Evolutionary conservation across 2,797 vertebrate genomes (phyloP).

Genomic region (Phalloptychus januarius): DNA sequence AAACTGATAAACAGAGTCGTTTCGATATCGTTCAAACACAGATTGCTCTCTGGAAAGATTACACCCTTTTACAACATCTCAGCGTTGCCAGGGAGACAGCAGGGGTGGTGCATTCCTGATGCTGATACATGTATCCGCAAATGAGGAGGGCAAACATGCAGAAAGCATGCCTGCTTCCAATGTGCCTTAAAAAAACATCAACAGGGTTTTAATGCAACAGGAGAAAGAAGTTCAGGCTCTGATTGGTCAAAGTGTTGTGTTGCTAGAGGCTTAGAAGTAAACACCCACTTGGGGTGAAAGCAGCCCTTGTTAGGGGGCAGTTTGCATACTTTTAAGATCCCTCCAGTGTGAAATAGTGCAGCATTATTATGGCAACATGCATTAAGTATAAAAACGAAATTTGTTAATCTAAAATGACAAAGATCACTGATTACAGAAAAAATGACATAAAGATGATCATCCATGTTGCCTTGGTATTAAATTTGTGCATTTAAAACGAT

Average conservation of each 20-base stretch:
- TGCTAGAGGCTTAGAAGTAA: neutral
- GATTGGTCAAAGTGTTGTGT: too few relatives aligned
- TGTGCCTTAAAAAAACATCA: neutral
- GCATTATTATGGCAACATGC: neutral
- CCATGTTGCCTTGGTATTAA: neutral
- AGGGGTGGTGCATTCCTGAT: neutral
- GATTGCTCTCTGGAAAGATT: neutral
- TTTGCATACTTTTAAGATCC: neutral
- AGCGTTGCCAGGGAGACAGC: slow-evolving; percentile 21
- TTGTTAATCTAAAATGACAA: neutral
- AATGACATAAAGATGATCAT: neutral
- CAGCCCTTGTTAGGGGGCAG: neutral
- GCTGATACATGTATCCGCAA: neutral
- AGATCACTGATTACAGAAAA: neutral
- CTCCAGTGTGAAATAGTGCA: neutral
- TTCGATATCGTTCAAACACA: neutral
- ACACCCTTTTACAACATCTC: neutral
- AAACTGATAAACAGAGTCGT: neutral
- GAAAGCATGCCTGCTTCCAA: neutral
- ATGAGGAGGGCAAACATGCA: neutral
- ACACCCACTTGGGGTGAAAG: neutral
- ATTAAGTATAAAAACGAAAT: neutral
- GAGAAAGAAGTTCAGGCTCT: neutral
- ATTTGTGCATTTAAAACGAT: neutral
- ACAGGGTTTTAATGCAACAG: neutral